Evolutionary conservation across 2,888 invertebrate species (phyloP), one percentile per base, ranked within the genome.

Genomic region (Drosophila glabriapex): DNA sequence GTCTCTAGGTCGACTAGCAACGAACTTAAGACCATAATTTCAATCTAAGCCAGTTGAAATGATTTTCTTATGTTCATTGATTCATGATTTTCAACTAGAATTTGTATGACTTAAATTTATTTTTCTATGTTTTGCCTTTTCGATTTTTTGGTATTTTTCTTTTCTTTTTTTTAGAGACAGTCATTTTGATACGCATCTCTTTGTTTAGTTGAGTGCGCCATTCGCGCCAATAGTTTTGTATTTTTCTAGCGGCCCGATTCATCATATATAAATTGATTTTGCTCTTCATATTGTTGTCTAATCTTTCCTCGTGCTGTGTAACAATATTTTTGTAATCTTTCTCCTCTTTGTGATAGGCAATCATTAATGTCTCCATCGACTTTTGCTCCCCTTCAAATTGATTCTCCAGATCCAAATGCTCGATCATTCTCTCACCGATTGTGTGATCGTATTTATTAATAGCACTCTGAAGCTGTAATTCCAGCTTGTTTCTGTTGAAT

Each of bases 361-460:
- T 61, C 65, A 91, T 76, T 19, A 92, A 91, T 12, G 83, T 70
- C 25, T 92, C 82, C 4, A 91, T 75, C 12, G 71, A 49, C 22
- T 69, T 60, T 4, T 90, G 76, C 14, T 82, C 78, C 6, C 69
- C 69, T 4, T 83, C 69, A 41, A 84, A 80, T 39, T 85, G 70
- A 1, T 83, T 75, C 50, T 81, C 75, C 3, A 93, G 72, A 7
- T 81, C 64, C 28, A 85, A 37, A 53, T 90, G 85, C 68, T 92
- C 91, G 4, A 82, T 70, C 54, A 90, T 90, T 76, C 88, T 91
- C 9, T 92, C 91, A 2, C 88, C 86, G 58, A 93, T 91, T 28
- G 83, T 87, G 52, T 78, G 78, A 58, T 93, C 93, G 63, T 91
- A 93, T 77, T 91, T 93, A 29, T 85, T 90, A 1, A 93, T 74